Evolutionary conservation across 2,888 invertebrate species (phyloP).

Genomic region (Scaptodrosophila latifasciaeformis): DNA sequence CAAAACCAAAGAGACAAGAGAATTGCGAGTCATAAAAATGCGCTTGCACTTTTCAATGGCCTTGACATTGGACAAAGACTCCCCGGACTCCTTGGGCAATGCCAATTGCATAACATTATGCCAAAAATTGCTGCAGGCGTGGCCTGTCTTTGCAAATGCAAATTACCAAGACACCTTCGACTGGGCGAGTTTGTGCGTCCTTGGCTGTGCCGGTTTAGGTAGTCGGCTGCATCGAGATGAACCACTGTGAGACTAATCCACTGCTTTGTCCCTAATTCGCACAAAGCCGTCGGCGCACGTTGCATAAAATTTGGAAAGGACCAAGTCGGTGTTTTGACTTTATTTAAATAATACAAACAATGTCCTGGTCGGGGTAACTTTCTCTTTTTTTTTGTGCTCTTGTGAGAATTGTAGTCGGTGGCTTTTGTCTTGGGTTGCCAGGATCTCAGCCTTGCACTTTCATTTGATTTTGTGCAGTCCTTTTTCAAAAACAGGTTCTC

Average conservation of each 20-base stretch:
- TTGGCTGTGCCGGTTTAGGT: conserved; percentile 13
- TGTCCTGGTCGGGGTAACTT: conserved; percentile 40
- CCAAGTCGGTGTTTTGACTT: conserved; percentile 47
- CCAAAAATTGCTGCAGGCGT: conserved; percentile 14
- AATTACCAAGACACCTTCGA: conserved; percentile 1
- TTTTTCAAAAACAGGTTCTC: conserved; percentile 32
- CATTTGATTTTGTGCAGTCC: not conserved
- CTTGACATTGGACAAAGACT: conserved; percentile 13
- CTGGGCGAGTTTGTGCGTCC: conserved; percentile 17
- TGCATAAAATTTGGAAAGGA: conserved; percentile 45
- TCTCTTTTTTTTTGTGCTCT: conserved; percentile 43
- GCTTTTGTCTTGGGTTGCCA: no score
- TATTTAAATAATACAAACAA: conserved; percentile 37
- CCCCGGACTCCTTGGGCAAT: no score
- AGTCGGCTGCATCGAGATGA: conserved; percentile 22
- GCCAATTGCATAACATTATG: conserved; percentile 55
- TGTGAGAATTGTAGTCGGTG: not conserved
- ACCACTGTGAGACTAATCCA: conserved; percentile 30
- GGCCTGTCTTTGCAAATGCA: conserved; percentile 12
- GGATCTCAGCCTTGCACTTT: conserved; percentile 8
- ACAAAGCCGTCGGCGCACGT: conserved; percentile 8
- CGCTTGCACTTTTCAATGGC: conserved; percentile 54
- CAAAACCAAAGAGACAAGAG: conserved; percentile 6
- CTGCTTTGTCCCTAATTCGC: not conserved
- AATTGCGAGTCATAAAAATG: conserved; percentile 28